These are phyloP conservation scores for Drosophila heteroneura DNA, from an alignment of 2,888 invertebrate genomes.

Conservation along the genomic window DNA sequence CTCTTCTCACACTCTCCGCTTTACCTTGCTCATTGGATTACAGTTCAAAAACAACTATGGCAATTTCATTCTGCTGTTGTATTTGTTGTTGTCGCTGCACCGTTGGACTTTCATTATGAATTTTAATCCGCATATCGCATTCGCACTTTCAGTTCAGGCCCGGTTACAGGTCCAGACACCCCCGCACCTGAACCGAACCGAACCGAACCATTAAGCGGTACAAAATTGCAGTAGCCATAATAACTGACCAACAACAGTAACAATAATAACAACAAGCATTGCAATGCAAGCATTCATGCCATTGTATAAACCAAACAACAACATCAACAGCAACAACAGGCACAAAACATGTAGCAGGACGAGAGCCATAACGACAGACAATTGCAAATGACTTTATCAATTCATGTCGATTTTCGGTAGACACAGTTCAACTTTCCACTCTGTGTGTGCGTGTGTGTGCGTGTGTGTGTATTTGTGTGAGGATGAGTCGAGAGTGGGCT, in stretches of 20 bases:
- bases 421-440: constrained; percentile 56
- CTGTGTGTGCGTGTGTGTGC: constrained; percentile 4
- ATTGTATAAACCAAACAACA: constrained; percentile 71
- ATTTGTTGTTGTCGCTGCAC: constrained; percentile 26
- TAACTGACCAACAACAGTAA: constrained; percentile 61
- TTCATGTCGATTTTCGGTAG: constrained; percentile 77
- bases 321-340: constrained; percentile 59
- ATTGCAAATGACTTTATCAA: constrained; percentile 81
- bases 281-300: constrained; percentile 38
- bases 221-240: constrained; percentile 78
- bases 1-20: background rate
- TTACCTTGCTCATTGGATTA: constrained; percentile 40
- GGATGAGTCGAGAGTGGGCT: constrained; percentile 47
- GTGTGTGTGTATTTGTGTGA: constrained; percentile 20
- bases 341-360: constrained; percentile 26
- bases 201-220: constrained; percentile 66
- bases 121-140: constrained; percentile 81
- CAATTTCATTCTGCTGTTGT: constrained; percentile 40
- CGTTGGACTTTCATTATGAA: constrained; percentile 72
- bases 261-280: constrained; percentile 36
- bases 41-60: constrained; percentile 52
- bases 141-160: constrained; percentile 73
- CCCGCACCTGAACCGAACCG: constrained; percentile 15
- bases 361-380: constrained; percentile 73
- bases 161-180: constrained; percentile 12